Evolutionary conservation across 2,888 invertebrate genomes (phyloP).

Genomic region (Oxystoma pomonae): DNA sequence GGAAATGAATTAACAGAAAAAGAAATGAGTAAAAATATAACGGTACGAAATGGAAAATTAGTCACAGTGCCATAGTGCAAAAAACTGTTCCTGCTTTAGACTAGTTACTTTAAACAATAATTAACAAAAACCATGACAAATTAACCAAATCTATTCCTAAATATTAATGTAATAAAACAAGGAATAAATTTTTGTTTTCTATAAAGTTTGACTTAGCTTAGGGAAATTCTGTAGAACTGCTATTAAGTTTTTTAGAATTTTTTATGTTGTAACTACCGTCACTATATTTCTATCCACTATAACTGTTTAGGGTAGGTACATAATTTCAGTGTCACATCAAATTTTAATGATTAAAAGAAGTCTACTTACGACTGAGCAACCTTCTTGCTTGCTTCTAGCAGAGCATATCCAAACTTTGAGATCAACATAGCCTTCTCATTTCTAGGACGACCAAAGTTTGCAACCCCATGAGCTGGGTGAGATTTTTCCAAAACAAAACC

Average conservation of each 20-base stretch:
- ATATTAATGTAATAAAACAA: conserved; percentile 8
- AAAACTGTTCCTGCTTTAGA: not conserved
- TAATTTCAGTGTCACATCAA: too few relatives aligned
- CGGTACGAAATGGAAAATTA: not conserved
- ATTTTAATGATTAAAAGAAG: not conserved
- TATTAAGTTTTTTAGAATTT: too few relatives aligned
- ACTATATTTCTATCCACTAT: too few relatives aligned
- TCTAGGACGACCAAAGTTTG: conserved; percentile 64
- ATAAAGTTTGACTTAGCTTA: too few relatives aligned
- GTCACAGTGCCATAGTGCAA: not conserved
- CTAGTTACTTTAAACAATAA: too few relatives aligned
- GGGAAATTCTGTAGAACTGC: too few relatives aligned
- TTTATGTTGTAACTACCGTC: too few relatives aligned
- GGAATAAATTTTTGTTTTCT: not conserved
- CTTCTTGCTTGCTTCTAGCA: conserved; percentile 60
- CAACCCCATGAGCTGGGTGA: conserved; percentile 66
- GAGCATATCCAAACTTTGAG: conserved; percentile 64
- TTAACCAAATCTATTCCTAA: too few relatives aligned
- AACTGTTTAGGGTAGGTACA: too few relatives aligned
- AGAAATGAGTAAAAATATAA: not conserved
- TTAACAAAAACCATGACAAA: not conserved
- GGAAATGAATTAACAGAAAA: not conserved
- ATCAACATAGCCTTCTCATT: conserved; percentile 57
- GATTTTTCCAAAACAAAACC: conserved; percentile 60
- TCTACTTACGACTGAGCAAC: conserved; percentile 56